Evolutionary conservation across 2,797 vertebrate species (phyloP), one percentile per base, ranked within the genome.

Genomic region (Hippopotamyrus pictus): DNA sequence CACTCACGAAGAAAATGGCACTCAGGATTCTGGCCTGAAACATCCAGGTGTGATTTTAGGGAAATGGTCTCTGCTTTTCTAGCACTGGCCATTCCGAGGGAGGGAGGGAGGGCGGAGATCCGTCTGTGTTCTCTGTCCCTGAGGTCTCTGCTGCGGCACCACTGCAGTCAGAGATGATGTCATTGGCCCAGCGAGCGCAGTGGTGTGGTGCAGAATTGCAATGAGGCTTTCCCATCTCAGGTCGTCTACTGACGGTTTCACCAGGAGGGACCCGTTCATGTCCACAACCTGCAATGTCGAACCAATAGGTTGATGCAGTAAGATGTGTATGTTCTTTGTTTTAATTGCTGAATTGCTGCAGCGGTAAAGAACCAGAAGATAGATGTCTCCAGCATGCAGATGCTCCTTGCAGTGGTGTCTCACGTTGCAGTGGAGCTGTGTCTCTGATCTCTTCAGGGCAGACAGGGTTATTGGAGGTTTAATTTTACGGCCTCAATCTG

Each of bases 121-220:
- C 17, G 65, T 25, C 65, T 76, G 62, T 54, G 62, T 73, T 88
- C 57, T n/a, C 44, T 9, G 14, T 88, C 62, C 46, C 88, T 51
- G 88, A 88, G 48, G 62, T 88, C 62, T 88, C 25, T 25, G 65
- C 53, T 89, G 88, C 79, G 29, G 88, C 88, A 84, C 54, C 79
- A 50, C 88, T 85, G 88, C 88, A 89, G 88, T 84, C 88, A 85
- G 88, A 44, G 41, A 89, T 89, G 82, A 89, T 89, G 79, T 89
- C 79, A 89, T 86, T 53, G 54, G 53, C 88, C 54, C 88, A 22
- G 79, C 1, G 53, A 83, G 53, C 79, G 79, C 54, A 85, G 79
- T 50, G 79, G 79, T 9, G 82, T 89, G 88, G 88, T 89, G 79
- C 54, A 57, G 88, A 89, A 89, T 89, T 84, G 88, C 82, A 89